These are phyloP conservation scores for Petrocephalus schoutedeni DNA, from an alignment of 2,797 vertebrate species.

Conservation along the genomic window DNA sequence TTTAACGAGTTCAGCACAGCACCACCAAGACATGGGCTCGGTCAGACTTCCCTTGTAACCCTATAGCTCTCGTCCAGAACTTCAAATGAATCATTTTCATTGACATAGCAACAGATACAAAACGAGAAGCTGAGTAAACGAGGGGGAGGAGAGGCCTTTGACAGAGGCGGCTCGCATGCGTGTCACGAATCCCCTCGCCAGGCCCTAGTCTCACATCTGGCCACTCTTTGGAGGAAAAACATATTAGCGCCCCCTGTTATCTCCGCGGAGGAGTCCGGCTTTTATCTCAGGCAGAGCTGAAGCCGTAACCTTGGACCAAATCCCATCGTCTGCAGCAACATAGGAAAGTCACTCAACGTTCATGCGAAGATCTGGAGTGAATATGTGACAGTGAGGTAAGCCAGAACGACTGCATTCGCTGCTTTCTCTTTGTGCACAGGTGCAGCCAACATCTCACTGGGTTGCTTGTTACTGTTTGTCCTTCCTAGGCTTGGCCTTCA, in stretches of 20 bases:
- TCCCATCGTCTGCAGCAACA: slow-evolving; percentile 34
- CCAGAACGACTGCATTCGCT: background rate
- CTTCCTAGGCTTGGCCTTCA: background rate
- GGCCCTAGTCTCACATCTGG: slow-evolving; percentile 41
- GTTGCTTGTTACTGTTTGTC: background rate
- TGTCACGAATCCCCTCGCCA: slow-evolving; percentile 21
- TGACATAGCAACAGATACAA: background rate
- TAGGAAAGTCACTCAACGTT: slow-evolving; percentile 23
- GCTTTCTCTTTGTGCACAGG: background rate
- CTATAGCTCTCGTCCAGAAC: background rate
- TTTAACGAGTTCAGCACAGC: slow-evolving; percentile 20
- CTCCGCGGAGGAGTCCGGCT: slow-evolving; percentile 36
- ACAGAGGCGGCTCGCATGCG: background rate
- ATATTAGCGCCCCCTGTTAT: slow-evolving; percentile 32
- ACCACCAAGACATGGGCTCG: background rate
- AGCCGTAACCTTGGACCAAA: slow-evolving; percentile 43
- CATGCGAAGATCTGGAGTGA: background rate
- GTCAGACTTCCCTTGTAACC: slow-evolving; percentile 10
- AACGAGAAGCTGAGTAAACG: background rate
- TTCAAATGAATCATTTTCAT: slow-evolving; percentile 21
- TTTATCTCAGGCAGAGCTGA: slow-evolving; percentile 44
- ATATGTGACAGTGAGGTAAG: background rate
- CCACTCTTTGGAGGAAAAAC: slow-evolving; percentile 42
- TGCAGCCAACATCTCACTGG: background rate
- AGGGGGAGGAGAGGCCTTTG: background rate